Base-by-base conservation (phyloP, 2,113 vertebrate species). In the Esox niger region DNA sequence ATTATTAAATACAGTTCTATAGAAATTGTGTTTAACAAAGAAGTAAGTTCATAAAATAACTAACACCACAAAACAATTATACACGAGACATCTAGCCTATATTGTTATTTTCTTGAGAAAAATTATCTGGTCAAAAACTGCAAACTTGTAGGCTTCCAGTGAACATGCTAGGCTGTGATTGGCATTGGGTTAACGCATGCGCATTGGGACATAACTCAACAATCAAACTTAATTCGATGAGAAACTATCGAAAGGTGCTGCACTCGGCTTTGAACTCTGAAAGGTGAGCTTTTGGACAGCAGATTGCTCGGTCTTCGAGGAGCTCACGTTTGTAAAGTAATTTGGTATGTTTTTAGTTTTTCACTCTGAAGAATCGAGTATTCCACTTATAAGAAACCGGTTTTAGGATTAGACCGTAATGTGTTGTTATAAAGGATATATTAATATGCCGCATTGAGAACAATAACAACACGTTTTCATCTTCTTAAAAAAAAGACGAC, bases 151-250 rank as follows among this genome's bases (percentile, higher is more conserved):
- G n/a, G n/a, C n/a, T n/a, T n/a, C n/a, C n/a, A n/a, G n/a, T n/a
- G n/a, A n/a, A n/a, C n/a, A n/a, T n/a, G n/a, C n/a, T n/a, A n/a
- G n/a, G 20, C n/a, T 35, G 9, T 68, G 66, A 68, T 68, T 68
- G 55, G 66, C 55, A 27, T 68, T 2, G n/a, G 23, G 26, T 25
- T 21, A 5, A 58, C 66, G 55, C 66, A 68, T 15, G 66, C 66
- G 66, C 66, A 47, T 3, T 33, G 20, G 8, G 31, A n/a, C 35
- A 20, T 61, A 31, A 11, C 1, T n/a, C n/a, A n/a, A n/a, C n/a
- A n/a, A n/a, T 9, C 32, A 13, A 11, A 9, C 21, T 58, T 30
- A 33, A 61, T 33, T 61, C 59, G 30, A 0, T 10, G 35, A 35
- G 59, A 17, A 35, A 4, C 59, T 61, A 8, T 61, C n/a, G 4